These are phyloP conservation scores for Calvadosia cruxmelitensis DNA, from an alignment of 30 jellyfish, hydroid and myxozoan genomes.

Conservation along the genomic window DNA sequence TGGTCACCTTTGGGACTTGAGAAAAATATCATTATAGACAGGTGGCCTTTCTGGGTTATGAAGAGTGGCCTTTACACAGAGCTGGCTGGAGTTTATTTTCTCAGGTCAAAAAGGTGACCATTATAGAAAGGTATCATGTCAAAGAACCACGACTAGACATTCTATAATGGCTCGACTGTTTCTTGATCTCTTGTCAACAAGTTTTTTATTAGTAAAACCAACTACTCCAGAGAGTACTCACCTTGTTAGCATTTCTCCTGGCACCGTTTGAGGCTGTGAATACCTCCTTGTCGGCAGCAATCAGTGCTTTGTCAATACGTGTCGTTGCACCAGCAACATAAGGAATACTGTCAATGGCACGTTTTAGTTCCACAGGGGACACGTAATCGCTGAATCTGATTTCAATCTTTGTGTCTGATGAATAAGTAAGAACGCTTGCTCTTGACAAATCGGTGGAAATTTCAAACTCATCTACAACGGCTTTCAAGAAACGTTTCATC, in stretches of 20 bases:
- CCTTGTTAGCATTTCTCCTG: constrained; percentile 48
- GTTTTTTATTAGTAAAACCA: no score
- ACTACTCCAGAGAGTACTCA: no score
- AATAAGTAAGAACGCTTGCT: constrained; percentile 55
- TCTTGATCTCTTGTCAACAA: no score
- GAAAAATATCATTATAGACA: no score
- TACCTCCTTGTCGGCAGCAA: constrained; percentile 36
- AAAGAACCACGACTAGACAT: no score
- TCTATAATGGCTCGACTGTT: no score
- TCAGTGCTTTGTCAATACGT: constrained; percentile 59
- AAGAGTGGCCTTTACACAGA: no score
- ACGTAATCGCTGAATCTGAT: constrained; percentile 33
- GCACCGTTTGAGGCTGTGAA: constrained; percentile 58
- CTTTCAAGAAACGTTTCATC: constrained; percentile 52
- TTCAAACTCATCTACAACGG: constrained; percentile 43
- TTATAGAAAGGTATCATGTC: no score
- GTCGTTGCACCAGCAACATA: constrained; percentile 59
- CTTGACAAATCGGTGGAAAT: constrained; percentile 64
- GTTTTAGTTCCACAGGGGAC: constrained; percentile 12
- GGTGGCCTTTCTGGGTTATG: no score
- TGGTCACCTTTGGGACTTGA: no score
- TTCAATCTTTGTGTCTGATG: constrained; percentile 20
- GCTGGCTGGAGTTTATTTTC: no score
- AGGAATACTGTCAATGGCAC: constrained; percentile 43
- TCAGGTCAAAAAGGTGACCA: no score